Percentiles rank a stretch among this genome's conserved stretches.
Evolutionary conservation across 1,140 invertebrate species (phyloP).

Genomic region (Orius laevigatus): DNA sequence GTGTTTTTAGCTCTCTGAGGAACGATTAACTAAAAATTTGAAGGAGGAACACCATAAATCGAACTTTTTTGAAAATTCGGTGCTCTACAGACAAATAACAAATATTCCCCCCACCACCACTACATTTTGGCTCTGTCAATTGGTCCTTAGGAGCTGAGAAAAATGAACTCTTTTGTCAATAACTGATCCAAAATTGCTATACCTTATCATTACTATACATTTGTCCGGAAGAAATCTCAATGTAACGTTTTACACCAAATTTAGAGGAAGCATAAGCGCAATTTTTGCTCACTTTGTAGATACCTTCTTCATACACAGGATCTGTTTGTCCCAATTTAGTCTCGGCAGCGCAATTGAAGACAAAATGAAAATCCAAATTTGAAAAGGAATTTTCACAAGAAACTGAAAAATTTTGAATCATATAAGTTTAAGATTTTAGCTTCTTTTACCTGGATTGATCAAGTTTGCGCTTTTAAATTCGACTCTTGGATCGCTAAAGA

Average conservation of each 20-base stretch:
- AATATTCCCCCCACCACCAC: too few relatives aligned
- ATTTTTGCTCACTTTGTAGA: slow-evolving; percentile 64
- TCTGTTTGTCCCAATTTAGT: slow-evolving; percentile 75
- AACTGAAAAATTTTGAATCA: slow-evolving; percentile 30
- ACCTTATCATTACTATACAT: slow-evolving; percentile 68
- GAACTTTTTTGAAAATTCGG: too few relatives aligned
- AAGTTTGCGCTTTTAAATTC: slow-evolving; percentile 82
- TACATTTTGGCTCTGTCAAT: too few relatives aligned
- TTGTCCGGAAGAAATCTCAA: slow-evolving; percentile 74
- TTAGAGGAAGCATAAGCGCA: slow-evolving; percentile 61
- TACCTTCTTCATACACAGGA: slow-evolving; percentile 77
- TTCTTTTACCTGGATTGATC: slow-evolving; percentile 57
- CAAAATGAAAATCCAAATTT: slow-evolving; percentile 50
- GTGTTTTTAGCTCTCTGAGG: not conserved
- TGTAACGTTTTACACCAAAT: slow-evolving; percentile 46
- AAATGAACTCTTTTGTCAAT: not conserved
- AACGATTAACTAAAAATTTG: not conserved
- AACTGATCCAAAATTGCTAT: slow-evolving; percentile 1
- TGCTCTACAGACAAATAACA: too few relatives aligned
- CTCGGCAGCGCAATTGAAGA: slow-evolving; percentile 80
- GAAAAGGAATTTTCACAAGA: slow-evolving; percentile 61
- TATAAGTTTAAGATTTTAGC: not conserved
- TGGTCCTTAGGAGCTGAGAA: too few relatives aligned
- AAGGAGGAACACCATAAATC: too few relatives aligned
- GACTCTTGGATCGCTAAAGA: slow-evolving; percentile 56